phyloP scores from a whole-genome alignment of 2,888 invertebrate species.

The Maniola hyperantus region DNA sequence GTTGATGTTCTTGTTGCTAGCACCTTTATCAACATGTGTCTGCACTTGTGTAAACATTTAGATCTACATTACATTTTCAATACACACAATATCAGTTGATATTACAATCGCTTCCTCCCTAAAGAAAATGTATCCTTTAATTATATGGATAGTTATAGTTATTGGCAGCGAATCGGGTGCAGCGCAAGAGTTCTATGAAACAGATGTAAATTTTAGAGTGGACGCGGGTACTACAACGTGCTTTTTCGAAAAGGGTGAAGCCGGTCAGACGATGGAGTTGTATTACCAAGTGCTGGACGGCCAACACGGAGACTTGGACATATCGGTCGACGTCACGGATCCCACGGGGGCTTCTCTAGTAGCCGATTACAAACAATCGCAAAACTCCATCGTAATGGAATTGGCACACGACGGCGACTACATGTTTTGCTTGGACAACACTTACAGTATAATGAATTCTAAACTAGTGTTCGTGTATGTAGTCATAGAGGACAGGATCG shows the following conservation, averaged over 20 bases:
- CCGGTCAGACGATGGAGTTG: slow-evolving; percentile 67
- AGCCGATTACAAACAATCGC: slow-evolving; percentile 86
- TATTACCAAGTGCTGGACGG: slow-evolving; percentile 87
- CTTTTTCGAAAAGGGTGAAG: slow-evolving; percentile 63
- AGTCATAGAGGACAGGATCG: slow-evolving; percentile 83
- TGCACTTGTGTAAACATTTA: slow-evolving; percentile 49
- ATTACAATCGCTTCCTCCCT: not conserved
- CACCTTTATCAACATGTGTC: slow-evolving; percentile 3
- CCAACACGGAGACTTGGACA: slow-evolving; percentile 91
- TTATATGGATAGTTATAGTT: slow-evolving; percentile 12
- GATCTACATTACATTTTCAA: not conserved
- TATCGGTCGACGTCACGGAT: slow-evolving; percentile 87
- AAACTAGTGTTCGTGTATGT: slow-evolving; percentile 93
- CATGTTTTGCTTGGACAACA: slow-evolving; percentile 93
- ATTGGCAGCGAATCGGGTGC: slow-evolving; percentile 40
- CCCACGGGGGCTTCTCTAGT: slow-evolving; percentile 84
- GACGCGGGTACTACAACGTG: slow-evolving; percentile 67
- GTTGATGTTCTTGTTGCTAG: not conserved
- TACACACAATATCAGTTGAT: not conserved
- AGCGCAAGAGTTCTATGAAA: slow-evolving; percentile 55
- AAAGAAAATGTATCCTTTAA: slow-evolving; percentile 22
- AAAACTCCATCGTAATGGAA: slow-evolving; percentile 86
- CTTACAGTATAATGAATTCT: slow-evolving; percentile 89
- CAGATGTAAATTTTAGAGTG: slow-evolving; percentile 65
- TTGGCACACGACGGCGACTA: slow-evolving; percentile 87